Evolutionary conservation across 2,113 vertebrate genomes (phyloP).

Genomic region (Prunella himalayana): DNA sequence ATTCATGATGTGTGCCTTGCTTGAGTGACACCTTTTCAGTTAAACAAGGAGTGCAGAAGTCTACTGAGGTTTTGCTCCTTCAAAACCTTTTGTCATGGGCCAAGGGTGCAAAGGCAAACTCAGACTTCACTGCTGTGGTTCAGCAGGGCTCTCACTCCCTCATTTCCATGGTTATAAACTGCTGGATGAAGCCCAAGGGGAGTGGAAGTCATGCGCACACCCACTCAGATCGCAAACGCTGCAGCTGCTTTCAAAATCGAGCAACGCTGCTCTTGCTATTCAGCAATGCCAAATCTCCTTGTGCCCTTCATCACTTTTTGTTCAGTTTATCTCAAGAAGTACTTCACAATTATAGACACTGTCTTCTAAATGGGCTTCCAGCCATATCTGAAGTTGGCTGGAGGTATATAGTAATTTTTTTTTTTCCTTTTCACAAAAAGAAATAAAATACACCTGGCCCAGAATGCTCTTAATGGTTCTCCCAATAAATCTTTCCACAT

Average conservation of each 20-base stretch:
- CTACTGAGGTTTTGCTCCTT: neutral
- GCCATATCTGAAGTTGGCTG: slow-evolving; percentile 43
- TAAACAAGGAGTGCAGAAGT: neutral
- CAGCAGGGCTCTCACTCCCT: neutral
- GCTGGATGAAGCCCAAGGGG: neutral
- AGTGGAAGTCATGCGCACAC: rapidly evolving
- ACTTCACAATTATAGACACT: neutral
- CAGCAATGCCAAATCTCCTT: neutral
- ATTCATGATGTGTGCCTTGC: neutral
- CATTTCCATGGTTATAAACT: neutral
- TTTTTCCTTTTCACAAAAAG: neutral
- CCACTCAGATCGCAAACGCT: neutral
- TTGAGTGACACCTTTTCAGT: neutral
- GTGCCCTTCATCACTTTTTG: neutral
- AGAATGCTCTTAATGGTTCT: slow-evolving; percentile 49
- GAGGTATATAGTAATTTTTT: neutral
- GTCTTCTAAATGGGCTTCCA: slow-evolving; percentile 24
- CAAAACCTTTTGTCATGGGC: neutral
- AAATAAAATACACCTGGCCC: slow-evolving; percentile 50
- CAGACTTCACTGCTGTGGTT: neutral
- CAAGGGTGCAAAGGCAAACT: neutral
- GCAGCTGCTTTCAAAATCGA: neutral
- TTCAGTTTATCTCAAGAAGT: neutral
- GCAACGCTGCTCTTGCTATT: neutral
- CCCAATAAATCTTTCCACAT: slow-evolving; percentile 59